Base-by-base conservation (phyloP, 2,888 invertebrate species). In the Druceiella hillmani region DNA sequence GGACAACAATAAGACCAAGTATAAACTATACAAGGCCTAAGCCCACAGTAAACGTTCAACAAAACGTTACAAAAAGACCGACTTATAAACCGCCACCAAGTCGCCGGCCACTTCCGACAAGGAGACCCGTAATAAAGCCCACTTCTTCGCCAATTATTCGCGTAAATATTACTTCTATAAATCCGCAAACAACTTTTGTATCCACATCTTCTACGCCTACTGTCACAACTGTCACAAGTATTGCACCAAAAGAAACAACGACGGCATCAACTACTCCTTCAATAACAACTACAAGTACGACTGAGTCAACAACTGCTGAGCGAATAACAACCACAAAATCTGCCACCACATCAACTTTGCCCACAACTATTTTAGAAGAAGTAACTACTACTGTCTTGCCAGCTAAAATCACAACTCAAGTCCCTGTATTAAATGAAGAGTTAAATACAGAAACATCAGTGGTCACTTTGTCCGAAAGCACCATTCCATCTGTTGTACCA, bases 41-140 rank as follows among this genome's bases (percentile, higher is more conserved):
- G n/a, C n/a, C n/a, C n/a, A n/a, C n/a, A n/a, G n/a, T n/a, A n/a
- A n/a, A n/a, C n/a, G n/a, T n/a, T n/a, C 69, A n/a, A 58, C 61
- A 0, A 64, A 62, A 49, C 66, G 52, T 59, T 4, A 68, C 68
- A 3, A 61, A 67, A 49, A 67, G 62, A 52, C 70, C 69, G 4
- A 60, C 62, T 0, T 66, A 61, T 39, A 61, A 59, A 44, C 56
- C 56, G 1, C 57, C 61, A 38, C 58, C 58, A 12, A 69, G 56
- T 44, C 51, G n/a, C n/a, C n/a, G 58, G 40, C 60, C 66, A 2
- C 50, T 61, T 3, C 40, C 39, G 27, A 66, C 63, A 1, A 69
- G 62, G 47, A 66, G 62, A 41, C 67, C 69, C 2, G 50, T 68
- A 31, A 66, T 66, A 2, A 61, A 59, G 6, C 68, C 68, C 22